Percentiles rank a stretch among this genome's conserved stretches.
These are phyloP conservation scores for Tetragonisca angustula DNA, from an alignment of 2,888 invertebrate species.

Conservation along the genomic window DNA sequence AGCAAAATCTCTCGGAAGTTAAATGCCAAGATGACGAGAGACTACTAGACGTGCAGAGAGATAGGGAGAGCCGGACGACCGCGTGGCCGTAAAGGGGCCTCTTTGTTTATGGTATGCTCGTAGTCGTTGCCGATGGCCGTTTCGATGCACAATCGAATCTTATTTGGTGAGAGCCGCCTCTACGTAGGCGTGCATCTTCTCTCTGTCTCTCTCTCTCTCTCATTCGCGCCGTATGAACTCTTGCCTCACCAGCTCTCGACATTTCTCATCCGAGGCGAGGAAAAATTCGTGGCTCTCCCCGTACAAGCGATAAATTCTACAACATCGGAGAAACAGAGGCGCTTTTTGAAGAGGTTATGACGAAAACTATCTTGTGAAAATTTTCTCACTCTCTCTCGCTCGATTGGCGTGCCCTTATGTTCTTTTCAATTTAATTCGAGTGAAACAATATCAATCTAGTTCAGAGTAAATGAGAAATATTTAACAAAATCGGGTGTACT, in stretches of 20 bases:
- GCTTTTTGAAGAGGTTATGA: neutral
- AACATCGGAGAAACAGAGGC: neutral
- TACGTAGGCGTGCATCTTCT: slow-evolving; percentile 60
- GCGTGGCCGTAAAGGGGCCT: slow-evolving; percentile 53
- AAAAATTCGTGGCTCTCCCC: slow-evolving; percentile 29
- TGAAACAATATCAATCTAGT: too few species aligned
- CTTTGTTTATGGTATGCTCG: slow-evolving; percentile 64
- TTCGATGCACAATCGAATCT: slow-evolving; percentile 65
- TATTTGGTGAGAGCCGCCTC: slow-evolving; percentile 64
- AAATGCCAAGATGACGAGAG: slow-evolving; percentile 53
- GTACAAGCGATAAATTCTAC: neutral
- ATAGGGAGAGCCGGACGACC: slow-evolving; percentile 59
- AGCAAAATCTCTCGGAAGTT: slow-evolving; percentile 45
- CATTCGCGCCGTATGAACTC: slow-evolving; percentile 41
- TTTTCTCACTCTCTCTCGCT: too few species aligned
- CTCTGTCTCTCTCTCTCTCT: slow-evolving; percentile 17
- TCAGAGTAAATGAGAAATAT: too few species aligned
- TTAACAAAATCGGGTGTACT: too few species aligned
- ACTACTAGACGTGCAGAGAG: slow-evolving; percentile 23
- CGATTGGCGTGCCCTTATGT: too few species aligned
- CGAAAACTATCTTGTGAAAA: too few species aligned
- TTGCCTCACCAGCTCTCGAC: slow-evolving; percentile 48
- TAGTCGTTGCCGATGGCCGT: slow-evolving; percentile 56
- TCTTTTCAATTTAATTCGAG: too few species aligned
- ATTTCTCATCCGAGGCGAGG: slow-evolving; percentile 38